A percentile compares a stretch with the other conserved stretches of the same genome.
Conservation (phyloP, 2,113 vertebrate genomes). For the Crocuta crocuta region DNA sequence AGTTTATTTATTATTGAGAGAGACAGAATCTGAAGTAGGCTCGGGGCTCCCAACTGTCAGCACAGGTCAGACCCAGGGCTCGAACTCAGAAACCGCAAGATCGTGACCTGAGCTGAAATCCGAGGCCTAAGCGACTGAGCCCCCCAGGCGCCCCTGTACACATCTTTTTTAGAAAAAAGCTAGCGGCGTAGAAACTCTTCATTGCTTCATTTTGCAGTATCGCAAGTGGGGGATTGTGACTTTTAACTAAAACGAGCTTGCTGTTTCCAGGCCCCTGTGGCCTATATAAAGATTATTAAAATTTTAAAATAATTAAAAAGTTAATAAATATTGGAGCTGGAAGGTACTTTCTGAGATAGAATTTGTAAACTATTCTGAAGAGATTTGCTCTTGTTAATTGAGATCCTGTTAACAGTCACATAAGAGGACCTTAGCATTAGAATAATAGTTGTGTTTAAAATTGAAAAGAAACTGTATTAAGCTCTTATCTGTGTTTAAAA, state of each 20-base stretch:
- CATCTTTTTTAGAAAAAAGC: background rate
- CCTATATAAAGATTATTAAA: background rate
- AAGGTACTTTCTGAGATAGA: background rate
- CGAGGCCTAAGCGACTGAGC: too few relatives aligned
- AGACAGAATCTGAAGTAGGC: too few relatives aligned
- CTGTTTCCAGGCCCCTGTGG: background rate
- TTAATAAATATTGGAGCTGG: background rate
- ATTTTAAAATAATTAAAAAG: conserved; percentile 28
- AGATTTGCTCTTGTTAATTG: conserved; percentile 10
- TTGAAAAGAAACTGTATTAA: conserved; percentile 17
- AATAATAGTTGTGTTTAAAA: conserved; percentile 9
- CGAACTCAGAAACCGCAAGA: too few relatives aligned
- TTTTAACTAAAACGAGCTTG: background rate
- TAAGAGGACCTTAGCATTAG: background rate
- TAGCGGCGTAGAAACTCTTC: background rate
- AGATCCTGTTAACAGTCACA: background rate
- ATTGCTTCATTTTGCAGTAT: background rate
- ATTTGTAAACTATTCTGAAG: conserved; percentile 1
- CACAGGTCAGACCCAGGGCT: too few relatives aligned
- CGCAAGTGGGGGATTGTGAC: background rate
- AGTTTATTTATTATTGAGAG: too few relatives aligned
- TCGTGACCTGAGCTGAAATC: too few relatives aligned
- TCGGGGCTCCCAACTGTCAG: too few relatives aligned
- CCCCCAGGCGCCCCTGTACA: too few relatives aligned
- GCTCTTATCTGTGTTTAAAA: background rate